These are phyloP conservation scores for Tholera decimalis DNA, from an alignment of 2,888 invertebrate species.

Conservation along the genomic window DNA sequence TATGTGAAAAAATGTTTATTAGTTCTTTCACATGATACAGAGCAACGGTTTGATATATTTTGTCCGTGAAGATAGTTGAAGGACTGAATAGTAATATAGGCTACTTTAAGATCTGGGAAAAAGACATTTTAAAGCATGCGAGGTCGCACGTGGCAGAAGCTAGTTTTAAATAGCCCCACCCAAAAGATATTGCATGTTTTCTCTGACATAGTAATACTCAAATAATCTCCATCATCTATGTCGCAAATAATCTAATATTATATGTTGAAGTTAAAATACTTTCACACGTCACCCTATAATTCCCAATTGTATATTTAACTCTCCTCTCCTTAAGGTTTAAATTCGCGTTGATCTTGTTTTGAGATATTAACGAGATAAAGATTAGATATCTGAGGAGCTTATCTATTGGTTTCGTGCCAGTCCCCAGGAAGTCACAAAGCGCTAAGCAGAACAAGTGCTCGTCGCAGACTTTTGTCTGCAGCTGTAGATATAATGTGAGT, in stretches of 20 bases:
- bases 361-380: conserved; percentile 57
- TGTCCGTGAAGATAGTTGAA: too few relatives aligned
- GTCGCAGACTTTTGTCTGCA: conserved; percentile 46
- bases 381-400: conserved; percentile 62
- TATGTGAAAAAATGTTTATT: too few relatives aligned
- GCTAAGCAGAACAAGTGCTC: conserved; percentile 49
- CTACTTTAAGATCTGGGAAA: too few relatives aligned
- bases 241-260: conserved; percentile 22
- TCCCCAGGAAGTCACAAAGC: conserved; percentile 42
- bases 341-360: conserved; percentile 24
- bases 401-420: conserved; percentile 64
- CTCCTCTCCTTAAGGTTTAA: conserved; percentile 34
- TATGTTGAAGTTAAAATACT: conserved; percentile 25
- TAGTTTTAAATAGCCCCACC: too few relatives aligned
- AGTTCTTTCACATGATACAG: too few relatives aligned
- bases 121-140: too few relatives aligned
- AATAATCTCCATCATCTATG: conserved; percentile 9
- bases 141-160: too few relatives aligned
- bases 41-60: too few relatives aligned
- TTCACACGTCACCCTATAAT: conserved; percentile 28
- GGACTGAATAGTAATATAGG: too few relatives aligned
- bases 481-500: conserved; percentile 61
- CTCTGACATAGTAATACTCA: neutral
- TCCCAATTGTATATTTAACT: conserved; percentile 24
- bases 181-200: neutral